Evolutionary conservation across 2,797 vertebrate genomes (phyloP).

Genomic region (Anniella stebbinsi): DNA sequence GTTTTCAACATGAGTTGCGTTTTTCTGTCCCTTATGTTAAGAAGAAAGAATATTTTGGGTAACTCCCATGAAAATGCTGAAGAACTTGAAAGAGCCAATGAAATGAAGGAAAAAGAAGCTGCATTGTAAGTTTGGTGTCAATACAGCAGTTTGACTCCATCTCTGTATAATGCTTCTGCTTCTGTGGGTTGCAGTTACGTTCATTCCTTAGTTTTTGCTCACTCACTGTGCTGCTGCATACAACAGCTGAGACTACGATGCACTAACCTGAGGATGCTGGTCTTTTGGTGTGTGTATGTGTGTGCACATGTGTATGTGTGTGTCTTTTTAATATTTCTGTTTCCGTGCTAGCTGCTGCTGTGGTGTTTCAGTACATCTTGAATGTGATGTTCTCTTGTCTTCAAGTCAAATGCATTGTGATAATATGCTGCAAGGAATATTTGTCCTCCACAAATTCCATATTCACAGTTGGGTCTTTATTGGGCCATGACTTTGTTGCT

Average conservation of each 20-base stretch:
- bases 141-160: conserved; percentile 21
- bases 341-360: conserved; percentile 11
- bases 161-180: conserved; percentile 28
- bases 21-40: conserved; percentile 77
- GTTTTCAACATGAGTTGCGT: conserved; percentile 68
- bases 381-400: background rate
- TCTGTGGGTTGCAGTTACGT: conserved; percentile 49
- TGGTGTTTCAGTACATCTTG: conserved; percentile 22
- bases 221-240: conserved; percentile 41
- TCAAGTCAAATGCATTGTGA: background rate
- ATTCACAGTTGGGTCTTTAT: background rate
- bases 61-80: conserved; percentile 81
- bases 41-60: conserved; percentile 91
- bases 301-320: conserved; percentile 22
- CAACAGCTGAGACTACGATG: conserved; percentile 37
- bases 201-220: conserved; percentile 41
- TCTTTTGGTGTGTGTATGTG: background rate
- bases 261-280: conserved; percentile 31
- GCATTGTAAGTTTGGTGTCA: conserved; percentile 88
- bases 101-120: conserved; percentile 92
- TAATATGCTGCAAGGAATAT: conserved; percentile 11
- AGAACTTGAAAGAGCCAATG: conserved; percentile 90
- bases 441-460: conserved; percentile 26
- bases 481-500: background rate
- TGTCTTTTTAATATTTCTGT: conserved; percentile 37